Evolutionary conservation across 2,797 vertebrate genomes (phyloP).

Genomic region (Sebastes iracundus): DNA sequence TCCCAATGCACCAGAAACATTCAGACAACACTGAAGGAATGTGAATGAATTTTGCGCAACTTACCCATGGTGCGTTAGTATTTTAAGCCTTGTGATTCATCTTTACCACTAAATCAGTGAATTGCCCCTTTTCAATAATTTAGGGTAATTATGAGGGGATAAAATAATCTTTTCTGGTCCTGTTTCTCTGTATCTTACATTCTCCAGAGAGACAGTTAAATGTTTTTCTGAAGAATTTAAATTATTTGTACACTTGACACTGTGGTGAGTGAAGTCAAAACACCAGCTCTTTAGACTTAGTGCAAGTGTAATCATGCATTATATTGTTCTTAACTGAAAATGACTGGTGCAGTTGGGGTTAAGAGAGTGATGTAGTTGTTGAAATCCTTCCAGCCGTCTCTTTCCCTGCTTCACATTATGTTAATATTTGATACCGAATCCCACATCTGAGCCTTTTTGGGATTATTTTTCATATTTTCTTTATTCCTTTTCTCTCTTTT

Average conservation of each 20-base stretch:
- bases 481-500: conserved; percentile 27
- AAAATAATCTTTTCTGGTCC: neutral
- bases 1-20: neutral
- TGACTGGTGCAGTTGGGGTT: neutral
- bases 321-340: conserved; percentile 22
- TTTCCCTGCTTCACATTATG: conserved; percentile 28
- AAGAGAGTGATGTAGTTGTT: conserved; percentile 23
- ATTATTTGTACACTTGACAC: conserved; percentile 15
- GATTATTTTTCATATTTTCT: conserved; percentile 35
- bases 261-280: neutral
- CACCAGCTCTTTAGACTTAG: neutral
- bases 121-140: neutral
- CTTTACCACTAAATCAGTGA: neutral
- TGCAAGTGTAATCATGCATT: conserved; percentile 26
- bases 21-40: neutral
- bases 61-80: neutral
- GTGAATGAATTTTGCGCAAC: neutral
- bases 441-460: conserved; percentile 34
- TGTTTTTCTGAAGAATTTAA: conserved; percentile 13
- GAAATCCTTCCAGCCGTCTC: conserved; percentile 19
- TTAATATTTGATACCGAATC: conserved; percentile 55
- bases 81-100: neutral
- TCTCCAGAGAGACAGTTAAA: neutral
- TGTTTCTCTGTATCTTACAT: neutral
- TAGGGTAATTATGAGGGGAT: neutral